These are phyloP conservation scores for Taurulus bubalis DNA, from an alignment of 2,113 vertebrate genomes.

Conservation along the genomic window DNA sequence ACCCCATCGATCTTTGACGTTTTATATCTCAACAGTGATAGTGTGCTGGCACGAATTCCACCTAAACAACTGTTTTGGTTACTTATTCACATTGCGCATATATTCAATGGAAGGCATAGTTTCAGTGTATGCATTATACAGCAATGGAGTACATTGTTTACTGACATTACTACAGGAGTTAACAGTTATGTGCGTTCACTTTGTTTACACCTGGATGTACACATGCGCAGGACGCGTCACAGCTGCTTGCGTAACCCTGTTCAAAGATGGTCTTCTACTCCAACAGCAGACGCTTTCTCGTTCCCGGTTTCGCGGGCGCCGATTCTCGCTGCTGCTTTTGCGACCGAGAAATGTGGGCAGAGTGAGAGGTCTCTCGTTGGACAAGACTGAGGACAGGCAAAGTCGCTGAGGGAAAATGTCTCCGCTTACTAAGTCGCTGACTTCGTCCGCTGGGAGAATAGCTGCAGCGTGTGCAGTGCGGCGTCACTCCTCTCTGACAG, in stretches of 20 bases:
- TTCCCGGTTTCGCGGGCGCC: not conserved
- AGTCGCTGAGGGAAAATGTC: conserved; percentile 57
- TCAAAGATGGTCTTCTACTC: conserved; percentile 33
- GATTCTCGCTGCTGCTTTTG: not conserved
- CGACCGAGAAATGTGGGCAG: not conserved
- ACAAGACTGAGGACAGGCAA: not conserved
- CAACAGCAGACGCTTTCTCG: rapidly evolving
- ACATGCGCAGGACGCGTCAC: conserved; percentile 23
- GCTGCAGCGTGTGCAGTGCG: conserved; percentile 5
- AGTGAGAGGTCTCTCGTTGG: conserved; percentile 38
- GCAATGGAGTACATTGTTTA: not conserved
- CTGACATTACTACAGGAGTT: not conserved
- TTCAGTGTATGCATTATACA: not conserved
- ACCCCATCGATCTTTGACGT: not conserved
- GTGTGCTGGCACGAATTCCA: not conserved
- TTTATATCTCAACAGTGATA: not conserved
- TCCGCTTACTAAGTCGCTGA: conserved; percentile 23
- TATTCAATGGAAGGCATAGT: not conserved
- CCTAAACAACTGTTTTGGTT: not conserved
- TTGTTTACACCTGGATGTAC: not conserved
- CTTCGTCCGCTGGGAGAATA: not conserved
- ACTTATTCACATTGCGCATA: not conserved
- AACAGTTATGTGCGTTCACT: not conserved
- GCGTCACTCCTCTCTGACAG: conserved; percentile 61
- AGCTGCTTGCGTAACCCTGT: not conserved